Evolutionary conservation across 2,888 invertebrate genomes (phyloP).

Genomic region (Eupithecia pulchellata): DNA sequence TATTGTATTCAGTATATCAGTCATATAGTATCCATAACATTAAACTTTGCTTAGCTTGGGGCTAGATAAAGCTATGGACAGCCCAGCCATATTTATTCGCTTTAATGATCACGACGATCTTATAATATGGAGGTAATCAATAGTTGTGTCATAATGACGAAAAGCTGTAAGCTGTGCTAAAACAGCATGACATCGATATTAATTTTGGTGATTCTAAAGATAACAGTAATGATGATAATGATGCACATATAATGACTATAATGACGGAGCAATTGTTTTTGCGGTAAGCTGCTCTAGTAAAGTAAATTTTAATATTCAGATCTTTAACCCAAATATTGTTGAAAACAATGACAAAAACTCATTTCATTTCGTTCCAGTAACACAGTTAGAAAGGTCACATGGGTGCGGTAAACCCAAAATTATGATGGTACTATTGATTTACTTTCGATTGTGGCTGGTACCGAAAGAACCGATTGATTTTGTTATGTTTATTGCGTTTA

Average conservation of each 20-base stretch:
- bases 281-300: not conserved
- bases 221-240: not conserved
- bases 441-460: slow-evolving; percentile 37
- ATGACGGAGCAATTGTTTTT: not conserved
- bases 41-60: no score
- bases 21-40: no score
- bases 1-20: no score
- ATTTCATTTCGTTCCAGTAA: slow-evolving; percentile 37
- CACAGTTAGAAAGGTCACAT: slow-evolving; percentile 50
- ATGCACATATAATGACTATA: not conserved
- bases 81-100: no score
- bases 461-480: slow-evolving; percentile 4
- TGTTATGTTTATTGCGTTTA: not conserved
- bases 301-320: not conserved
- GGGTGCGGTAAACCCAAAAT: slow-evolving; percentile 45
- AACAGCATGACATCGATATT: no score
- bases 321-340: slow-evolving; percentile 9
- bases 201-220: no score
- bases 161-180: no score
- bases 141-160: no score
- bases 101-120: no score
- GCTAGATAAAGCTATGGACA: no score
- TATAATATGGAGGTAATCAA: no score
- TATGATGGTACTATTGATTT: slow-evolving; percentile 34
- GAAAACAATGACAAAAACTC: slow-evolving; percentile 29